Conservation (phyloP, 2,797 vertebrate species). For the Streptopelia turtur region DNA sequence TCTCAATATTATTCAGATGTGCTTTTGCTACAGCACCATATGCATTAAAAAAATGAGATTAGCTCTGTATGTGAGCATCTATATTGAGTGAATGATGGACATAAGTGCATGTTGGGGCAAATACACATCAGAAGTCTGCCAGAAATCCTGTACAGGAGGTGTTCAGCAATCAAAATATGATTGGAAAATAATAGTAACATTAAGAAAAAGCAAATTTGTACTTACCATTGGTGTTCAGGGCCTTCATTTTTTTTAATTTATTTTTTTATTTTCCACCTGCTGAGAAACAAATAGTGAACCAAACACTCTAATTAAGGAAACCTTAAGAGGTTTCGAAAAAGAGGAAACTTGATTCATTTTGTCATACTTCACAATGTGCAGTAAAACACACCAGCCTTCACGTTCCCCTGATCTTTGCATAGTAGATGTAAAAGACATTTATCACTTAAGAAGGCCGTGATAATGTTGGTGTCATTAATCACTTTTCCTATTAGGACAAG, state of each 20-base stretch:
- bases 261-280: neutral
- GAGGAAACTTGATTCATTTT: neutral
- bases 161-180: neutral
- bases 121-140: neutral
- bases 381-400: neutral
- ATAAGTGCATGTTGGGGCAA: neutral
- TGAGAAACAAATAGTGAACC: neutral
- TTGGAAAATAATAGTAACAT: neutral
- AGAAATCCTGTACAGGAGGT: constrained; percentile 6
- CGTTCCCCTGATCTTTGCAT: neutral
- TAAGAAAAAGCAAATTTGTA: neutral
- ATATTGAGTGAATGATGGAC: neutral
- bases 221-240: neutral
- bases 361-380: neutral
- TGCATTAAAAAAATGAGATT: neutral
- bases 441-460: neutral
- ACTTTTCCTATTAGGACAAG: neutral
- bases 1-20: neutral
- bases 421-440: neutral
- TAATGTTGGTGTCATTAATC: neutral
- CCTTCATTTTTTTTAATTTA: neutral
- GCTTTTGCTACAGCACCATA: neutral
- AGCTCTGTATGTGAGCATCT: neutral
- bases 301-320: neutral
- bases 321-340: neutral